A percentile compares a stretch with the other conserved stretches of the same genome.
phyloP scores from a whole-genome alignment of 2,797 vertebrate genomes.

The Knipowitschia caucasica region DNA sequence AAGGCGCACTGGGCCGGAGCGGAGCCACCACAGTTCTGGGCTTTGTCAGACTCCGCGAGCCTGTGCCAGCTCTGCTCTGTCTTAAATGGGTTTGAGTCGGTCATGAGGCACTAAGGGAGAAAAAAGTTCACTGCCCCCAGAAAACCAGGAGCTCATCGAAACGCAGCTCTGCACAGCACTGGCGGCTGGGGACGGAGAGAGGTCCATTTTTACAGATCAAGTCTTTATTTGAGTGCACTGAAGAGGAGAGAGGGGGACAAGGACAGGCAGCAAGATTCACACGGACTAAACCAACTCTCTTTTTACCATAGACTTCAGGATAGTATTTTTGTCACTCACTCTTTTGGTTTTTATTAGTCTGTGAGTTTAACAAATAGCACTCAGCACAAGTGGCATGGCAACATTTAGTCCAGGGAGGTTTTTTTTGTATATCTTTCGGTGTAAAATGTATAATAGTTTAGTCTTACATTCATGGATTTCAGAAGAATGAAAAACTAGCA shows the following conservation, averaged over 20 bases:
- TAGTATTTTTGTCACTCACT: slow-evolving; percentile 24
- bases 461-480: no score
- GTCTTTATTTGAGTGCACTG: slow-evolving; percentile 45
- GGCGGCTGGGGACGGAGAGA: slow-evolving; percentile 14
- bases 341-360: neutral
- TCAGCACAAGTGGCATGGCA: no score
- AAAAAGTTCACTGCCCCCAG: slow-evolving; percentile 42
- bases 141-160: slow-evolving; percentile 47
- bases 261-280: slow-evolving; percentile 30
- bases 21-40: slow-evolving; percentile 66
- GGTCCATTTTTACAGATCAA: slow-evolving; percentile 27
- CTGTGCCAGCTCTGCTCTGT: slow-evolving; percentile 57
- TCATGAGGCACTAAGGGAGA: slow-evolving; percentile 48
- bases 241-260: slow-evolving; percentile 38
- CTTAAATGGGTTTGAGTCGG: slow-evolving; percentile 65
- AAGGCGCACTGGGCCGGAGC: slow-evolving; percentile 61
- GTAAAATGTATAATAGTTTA: no score
- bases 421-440: no score
- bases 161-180: slow-evolving; percentile 34
- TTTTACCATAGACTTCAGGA: slow-evolving; percentile 29
- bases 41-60: slow-evolving; percentile 67
- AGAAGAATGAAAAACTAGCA: no score
- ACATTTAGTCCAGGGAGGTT: no score
- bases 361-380: neutral
- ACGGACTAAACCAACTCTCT: slow-evolving; percentile 43